Percentiles rank a stretch among this genome's conserved stretches.
Conservation (phyloP, 2,888 invertebrate species). For the Acleris laterana region DNA sequence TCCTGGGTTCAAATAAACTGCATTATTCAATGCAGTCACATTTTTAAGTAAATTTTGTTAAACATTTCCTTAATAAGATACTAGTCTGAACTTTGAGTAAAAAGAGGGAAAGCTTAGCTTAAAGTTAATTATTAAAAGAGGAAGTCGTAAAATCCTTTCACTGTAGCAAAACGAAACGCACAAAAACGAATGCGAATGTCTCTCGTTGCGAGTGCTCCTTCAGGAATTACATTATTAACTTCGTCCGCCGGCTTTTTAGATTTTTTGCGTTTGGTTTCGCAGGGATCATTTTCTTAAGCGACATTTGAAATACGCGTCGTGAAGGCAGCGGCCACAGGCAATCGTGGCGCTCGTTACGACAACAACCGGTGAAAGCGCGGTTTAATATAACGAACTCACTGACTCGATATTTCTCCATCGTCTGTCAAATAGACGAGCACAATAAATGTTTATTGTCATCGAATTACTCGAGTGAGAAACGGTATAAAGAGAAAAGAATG, state of each 20-base stretch:
- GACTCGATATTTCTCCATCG: slow-evolving; percentile 78
- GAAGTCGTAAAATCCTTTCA: slow-evolving; percentile 70
- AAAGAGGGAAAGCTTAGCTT: slow-evolving; percentile 52
- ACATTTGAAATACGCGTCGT: slow-evolving; percentile 45
- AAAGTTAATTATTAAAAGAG: slow-evolving; percentile 66
- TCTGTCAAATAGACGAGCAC: slow-evolving; percentile 80
- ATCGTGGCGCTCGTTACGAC: slow-evolving; percentile 60
- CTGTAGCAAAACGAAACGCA: slow-evolving; percentile 64
- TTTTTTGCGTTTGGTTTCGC: slow-evolving; percentile 60
- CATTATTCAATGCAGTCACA: neutral
- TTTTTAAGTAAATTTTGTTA: neutral
- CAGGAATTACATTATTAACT: slow-evolving; percentile 48
- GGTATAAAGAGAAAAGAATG: slow-evolving; percentile 81
- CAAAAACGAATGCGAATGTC: slow-evolving; percentile 70
- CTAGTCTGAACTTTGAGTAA: slow-evolving; percentile 40
- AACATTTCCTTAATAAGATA: slow-evolving; percentile 24
- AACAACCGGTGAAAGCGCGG: slow-evolving; percentile 50
- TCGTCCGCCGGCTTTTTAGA: slow-evolving; percentile 53
- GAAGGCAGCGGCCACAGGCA: slow-evolving; percentile 44
- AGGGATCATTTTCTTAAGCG: slow-evolving; percentile 60
- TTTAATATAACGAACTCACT: slow-evolving; percentile 71
- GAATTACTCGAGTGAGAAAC: slow-evolving; percentile 84
- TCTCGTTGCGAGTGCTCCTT: slow-evolving; percentile 54
- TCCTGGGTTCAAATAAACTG: neutral
- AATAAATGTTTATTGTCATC: slow-evolving; percentile 83